phyloP scores from a whole-genome alignment of 2,888 invertebrate genomes.

The Siphonodentalium dalli region DNA sequence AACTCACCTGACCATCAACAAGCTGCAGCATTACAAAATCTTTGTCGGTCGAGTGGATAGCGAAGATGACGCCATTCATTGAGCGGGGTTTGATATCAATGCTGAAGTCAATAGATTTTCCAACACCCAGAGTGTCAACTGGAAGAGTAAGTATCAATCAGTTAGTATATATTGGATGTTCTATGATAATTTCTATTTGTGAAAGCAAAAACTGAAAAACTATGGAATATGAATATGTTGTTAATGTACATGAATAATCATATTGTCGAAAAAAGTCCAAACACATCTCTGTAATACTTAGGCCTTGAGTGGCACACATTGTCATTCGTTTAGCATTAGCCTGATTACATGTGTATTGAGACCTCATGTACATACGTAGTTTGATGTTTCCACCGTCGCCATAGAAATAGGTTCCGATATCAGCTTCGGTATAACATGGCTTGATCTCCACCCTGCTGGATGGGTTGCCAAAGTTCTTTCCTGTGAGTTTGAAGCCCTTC shows the following conservation, averaged over 20 bases:
- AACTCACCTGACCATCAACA: conserved; percentile 80
- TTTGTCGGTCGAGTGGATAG: conserved; percentile 67
- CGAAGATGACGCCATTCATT: conserved; percentile 82
- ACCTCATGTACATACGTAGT: conserved; percentile 71
- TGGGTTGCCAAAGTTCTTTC: conserved; percentile 73
- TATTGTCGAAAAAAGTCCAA: too few species aligned
- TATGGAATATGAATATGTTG: too few species aligned
- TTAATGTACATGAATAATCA: too few species aligned
- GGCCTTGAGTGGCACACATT: too few species aligned
- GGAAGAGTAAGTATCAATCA: conserved; percentile 36
- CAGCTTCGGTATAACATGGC: conserved; percentile 81
- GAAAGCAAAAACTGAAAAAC: too few species aligned
- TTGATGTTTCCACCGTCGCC: conserved; percentile 75
- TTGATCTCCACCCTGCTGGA: conserved; percentile 62
- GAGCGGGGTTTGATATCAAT: conserved; percentile 88
- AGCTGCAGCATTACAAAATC: conserved; percentile 89
- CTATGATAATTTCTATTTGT: too few species aligned
- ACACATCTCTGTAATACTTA: too few species aligned
- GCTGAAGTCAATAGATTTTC: conserved; percentile 78
- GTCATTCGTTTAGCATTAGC: too few species aligned
- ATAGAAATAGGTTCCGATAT: conserved; percentile 85
- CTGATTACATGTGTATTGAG: too few species aligned
- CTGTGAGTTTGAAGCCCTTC: conserved; percentile 75
- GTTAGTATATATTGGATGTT: too few species aligned
- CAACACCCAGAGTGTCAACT: conserved; percentile 81